These are phyloP conservation scores for Lordiphosa mommai DNA, from an alignment of 1,140 invertebrate species.

Conservation along the genomic window DNA sequence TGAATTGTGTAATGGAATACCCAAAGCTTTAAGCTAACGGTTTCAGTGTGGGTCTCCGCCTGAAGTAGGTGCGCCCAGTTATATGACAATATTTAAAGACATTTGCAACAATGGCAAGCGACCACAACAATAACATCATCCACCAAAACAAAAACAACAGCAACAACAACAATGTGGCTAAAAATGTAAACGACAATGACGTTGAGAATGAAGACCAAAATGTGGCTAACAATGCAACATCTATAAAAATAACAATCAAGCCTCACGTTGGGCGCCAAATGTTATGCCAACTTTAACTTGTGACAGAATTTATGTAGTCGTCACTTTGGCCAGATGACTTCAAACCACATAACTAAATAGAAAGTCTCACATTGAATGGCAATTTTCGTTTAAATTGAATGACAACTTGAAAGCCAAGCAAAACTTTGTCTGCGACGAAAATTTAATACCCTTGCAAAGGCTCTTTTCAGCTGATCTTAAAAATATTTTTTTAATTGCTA, in stretches of 20 bases:
- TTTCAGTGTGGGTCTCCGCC: background rate
- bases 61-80: too few species aligned
- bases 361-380: too few species aligned
- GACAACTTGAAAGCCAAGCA: too few species aligned
- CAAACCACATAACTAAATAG: too few species aligned
- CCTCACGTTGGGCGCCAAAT: background rate
- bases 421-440: too few species aligned
- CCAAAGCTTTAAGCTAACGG: conserved; percentile 12
- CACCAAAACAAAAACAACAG: conserved; percentile 3
- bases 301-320: conserved; percentile 6
- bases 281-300: background rate
- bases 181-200: conserved; percentile 14
- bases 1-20: conserved; percentile 6
- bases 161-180: conserved; percentile 20
- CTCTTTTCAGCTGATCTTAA: too few species aligned
- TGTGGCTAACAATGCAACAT: conserved; percentile 15
- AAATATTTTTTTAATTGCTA: too few species aligned
- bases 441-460: too few species aligned
- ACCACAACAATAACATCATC: conserved; percentile 5
- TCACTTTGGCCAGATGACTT: conserved; percentile 1
- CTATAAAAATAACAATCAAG: conserved; percentile 2
- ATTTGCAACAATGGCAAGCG: conserved; percentile 2
- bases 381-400: too few species aligned
- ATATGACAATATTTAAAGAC: conserved; percentile 12
- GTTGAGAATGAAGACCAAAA: conserved; percentile 20